These are phyloP conservation scores for Neoitamus cyanurus DNA, from an alignment of 2,888 invertebrate species.

Conservation along the genomic window DNA sequence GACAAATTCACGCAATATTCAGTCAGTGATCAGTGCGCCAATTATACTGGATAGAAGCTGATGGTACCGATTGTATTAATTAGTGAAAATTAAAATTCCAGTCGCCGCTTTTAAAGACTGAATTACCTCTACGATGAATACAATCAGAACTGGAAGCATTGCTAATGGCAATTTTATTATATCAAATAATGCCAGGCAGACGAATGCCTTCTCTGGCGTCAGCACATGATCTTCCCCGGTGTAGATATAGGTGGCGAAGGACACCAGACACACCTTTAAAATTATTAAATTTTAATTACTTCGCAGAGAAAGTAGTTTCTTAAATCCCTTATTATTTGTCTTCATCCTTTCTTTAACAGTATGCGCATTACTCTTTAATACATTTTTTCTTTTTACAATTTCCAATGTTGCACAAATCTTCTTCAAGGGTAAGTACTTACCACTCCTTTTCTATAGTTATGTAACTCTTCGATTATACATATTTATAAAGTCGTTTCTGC, in stretches of 20 bases:
- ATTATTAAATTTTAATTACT: conserved; percentile 19
- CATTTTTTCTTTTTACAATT: too few species aligned
- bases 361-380: too few species aligned
- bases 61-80: background rate
- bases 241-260: conserved; percentile 85
- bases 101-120: background rate
- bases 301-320: background rate
- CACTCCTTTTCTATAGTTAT: too few species aligned
- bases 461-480: too few species aligned
- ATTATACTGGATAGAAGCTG: background rate
- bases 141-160: conserved; percentile 81
- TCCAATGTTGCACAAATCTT: too few species aligned
- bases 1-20: background rate
- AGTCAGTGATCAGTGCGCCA: background rate
- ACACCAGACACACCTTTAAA: conserved; percentile 81
- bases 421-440: too few species aligned
- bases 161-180: conserved; percentile 87
- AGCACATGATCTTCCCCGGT: conserved; percentile 76
- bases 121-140: conserved; percentile 80
- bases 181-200: conserved; percentile 87
- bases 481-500: too few species aligned
- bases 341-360: background rate
- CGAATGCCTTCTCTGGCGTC: conserved; percentile 85
- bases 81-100: background rate
- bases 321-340: background rate